Evolutionary conservation across 2,113 vertebrate species (phyloP).

Genomic region (Pomatorhinus ruficollis): DNA sequence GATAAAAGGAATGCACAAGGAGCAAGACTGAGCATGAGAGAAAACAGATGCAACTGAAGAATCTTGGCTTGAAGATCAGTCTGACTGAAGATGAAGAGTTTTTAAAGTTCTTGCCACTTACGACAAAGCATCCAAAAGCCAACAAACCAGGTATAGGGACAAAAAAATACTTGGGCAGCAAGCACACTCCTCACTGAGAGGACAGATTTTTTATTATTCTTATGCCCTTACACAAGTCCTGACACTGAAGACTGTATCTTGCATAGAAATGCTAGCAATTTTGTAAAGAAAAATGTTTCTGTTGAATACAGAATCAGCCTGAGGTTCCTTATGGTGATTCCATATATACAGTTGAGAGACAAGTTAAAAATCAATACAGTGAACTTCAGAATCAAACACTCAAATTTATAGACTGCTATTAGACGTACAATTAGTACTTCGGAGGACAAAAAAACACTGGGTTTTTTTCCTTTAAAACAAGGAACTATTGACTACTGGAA

Average conservation of each 20-base stretch:
- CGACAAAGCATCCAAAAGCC: slow-evolving; percentile 24
- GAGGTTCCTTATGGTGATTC: background rate
- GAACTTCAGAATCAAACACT: background rate
- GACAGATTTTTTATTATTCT: slow-evolving; percentile 4
- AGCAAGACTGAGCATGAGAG: slow-evolving; percentile 72
- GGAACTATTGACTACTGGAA: background rate
- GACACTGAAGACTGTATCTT: background rate
- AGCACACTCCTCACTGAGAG: background rate
- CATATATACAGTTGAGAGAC: background rate
- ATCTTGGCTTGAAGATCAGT: slow-evolving; percentile 19
- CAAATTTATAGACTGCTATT: background rate
- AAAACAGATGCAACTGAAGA: slow-evolving; percentile 72
- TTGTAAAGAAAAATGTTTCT: background rate
- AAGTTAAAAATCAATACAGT: background rate
- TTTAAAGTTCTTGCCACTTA: slow-evolving; percentile 28
- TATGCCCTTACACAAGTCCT: slow-evolving; percentile 42
- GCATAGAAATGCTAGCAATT: background rate
- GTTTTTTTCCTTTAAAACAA: background rate
- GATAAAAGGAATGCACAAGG: slow-evolving; percentile 63
- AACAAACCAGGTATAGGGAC: background rate
- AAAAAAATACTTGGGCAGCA: slow-evolving; percentile 22
- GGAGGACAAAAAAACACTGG: background rate
- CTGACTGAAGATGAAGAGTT: background rate
- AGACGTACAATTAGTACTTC: background rate
- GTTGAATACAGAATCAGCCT: background rate